phyloP scores from a whole-genome alignment of 2,797 vertebrate species.

The Caiman crocodilus region DNA sequence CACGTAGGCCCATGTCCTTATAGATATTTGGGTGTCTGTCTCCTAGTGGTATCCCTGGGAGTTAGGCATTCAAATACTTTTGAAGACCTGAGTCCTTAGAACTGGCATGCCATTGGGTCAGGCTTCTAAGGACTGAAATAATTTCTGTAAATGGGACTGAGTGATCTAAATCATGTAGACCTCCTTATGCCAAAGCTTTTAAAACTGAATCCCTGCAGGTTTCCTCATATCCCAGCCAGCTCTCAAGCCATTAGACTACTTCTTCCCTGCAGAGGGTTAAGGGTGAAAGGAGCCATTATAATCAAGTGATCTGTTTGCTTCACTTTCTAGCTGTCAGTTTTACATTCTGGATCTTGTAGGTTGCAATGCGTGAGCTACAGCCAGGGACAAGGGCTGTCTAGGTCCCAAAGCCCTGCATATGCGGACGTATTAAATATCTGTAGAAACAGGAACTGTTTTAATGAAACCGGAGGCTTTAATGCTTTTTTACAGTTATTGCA shows the following conservation, averaged over 20 bases:
- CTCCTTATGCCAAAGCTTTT: no score
- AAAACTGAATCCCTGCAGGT: not conserved
- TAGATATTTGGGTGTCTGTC: no score
- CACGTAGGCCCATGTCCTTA: no score
- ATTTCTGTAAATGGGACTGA: no score
- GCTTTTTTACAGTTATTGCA: not conserved
- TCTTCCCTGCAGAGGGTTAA: not conserved
- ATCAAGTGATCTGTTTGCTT: not conserved
- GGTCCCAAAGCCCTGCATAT: not conserved
- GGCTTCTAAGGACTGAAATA: no score
- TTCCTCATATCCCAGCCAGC: not conserved
- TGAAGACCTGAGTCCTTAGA: not conserved
- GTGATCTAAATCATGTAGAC: no score
- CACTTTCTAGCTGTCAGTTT: not conserved
- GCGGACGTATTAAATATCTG: not conserved
- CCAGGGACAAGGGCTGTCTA: accelerated
- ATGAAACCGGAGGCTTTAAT: accelerated
- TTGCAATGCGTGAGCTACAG: not conserved
- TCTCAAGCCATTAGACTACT: not conserved
- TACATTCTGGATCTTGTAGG: not conserved
- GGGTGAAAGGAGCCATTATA: not conserved
- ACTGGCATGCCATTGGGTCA: not conserved
- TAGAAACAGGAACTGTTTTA: accelerated
- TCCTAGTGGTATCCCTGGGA: not conserved
- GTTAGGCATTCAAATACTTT: not conserved